Base-by-base conservation (phyloP, 2,888 invertebrate genomes). In the Ischnus inquisitorius region DNA sequence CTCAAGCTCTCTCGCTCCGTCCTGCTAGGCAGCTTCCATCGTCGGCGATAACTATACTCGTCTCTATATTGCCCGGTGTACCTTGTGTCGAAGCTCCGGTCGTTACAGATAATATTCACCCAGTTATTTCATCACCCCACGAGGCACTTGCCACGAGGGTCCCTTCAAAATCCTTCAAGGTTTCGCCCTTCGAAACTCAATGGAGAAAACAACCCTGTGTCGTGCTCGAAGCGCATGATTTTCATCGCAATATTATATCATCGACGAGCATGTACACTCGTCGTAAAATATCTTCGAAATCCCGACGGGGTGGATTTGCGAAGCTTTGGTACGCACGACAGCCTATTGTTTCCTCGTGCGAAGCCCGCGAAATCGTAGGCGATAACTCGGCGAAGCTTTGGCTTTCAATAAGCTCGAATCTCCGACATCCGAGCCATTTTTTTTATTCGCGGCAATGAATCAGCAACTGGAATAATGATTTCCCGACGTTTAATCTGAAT, bases 31-130 rank as follows among this genome's bases (percentile, higher is more conserved):
- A 28, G 34, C 54, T 54, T 64, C 54, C 64, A 62, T 39, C 79
- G 74, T 74, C 28, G 62, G 43, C 60, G 25, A 60, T 72, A 57
- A 60, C 77, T 60, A 39, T 71, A 54, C 25, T 22, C n/a, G 6
- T n/a, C 41, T 14, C n/a, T 60, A 62, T 69, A 34, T 51, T 28
- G 16, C 19, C 60, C 34, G 34, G 34, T 46, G 54, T 57, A 39
- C 57, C 54, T 76, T 39, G 57, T 60, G 60, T 67, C 43, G 25
- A 51, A 71, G 60, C 51, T 16, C 60, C 46, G 77, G 67, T 60
- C 72, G 65, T 71, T 46, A 65, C 64, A 22, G 60, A 72, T 79
- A 67, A 79, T 83, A 72, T 71, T 75, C 69, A 22, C 19, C 43
- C 57, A 71, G 71, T 76, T 76, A 72, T 65, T 71, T 62, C 34